Conservation (phyloP, 2,797 vertebrate species). For the Borostomias antarcticus region DNA sequence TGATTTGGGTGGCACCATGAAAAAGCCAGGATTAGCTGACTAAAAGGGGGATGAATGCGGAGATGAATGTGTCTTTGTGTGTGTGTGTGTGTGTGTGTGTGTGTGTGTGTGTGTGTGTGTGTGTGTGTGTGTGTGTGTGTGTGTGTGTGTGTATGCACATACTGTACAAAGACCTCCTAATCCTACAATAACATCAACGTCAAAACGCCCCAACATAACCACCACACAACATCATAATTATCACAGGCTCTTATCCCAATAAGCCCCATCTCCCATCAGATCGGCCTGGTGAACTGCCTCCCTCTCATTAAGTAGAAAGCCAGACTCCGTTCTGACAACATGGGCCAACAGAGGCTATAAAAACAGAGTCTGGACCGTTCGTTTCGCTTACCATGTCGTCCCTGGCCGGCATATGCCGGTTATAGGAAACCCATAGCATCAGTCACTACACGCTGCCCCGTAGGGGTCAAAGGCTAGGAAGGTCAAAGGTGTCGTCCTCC, state of each 20-base stretch:
- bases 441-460: constrained; percentile 69
- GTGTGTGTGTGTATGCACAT: too few species aligned
- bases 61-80: too few species aligned
- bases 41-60: neutral
- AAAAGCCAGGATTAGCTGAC: neutral
- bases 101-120: too few species aligned
- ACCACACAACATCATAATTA: too few species aligned
- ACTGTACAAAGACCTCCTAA: too few species aligned
- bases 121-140: too few species aligned
- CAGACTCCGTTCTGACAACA: constrained; percentile 35
- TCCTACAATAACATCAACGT: too few species aligned
- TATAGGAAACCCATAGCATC: constrained; percentile 80
- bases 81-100: neutral
- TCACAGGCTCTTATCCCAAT: too few species aligned
- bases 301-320: constrained; percentile 77
- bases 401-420: constrained; percentile 76
- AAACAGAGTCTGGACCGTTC: constrained; percentile 69
- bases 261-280: too few species aligned
- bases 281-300: too few species aligned
- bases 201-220: too few species aligned
- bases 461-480: constrained; percentile 80
- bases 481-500: constrained; percentile 81
- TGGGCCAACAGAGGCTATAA: constrained; percentile 61
- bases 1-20: neutral
- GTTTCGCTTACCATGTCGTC: constrained; percentile 76